These are phyloP conservation scores for Lamellibrachia satsuma DNA, from an alignment of 2,888 invertebrate species.

Conservation along the genomic window DNA sequence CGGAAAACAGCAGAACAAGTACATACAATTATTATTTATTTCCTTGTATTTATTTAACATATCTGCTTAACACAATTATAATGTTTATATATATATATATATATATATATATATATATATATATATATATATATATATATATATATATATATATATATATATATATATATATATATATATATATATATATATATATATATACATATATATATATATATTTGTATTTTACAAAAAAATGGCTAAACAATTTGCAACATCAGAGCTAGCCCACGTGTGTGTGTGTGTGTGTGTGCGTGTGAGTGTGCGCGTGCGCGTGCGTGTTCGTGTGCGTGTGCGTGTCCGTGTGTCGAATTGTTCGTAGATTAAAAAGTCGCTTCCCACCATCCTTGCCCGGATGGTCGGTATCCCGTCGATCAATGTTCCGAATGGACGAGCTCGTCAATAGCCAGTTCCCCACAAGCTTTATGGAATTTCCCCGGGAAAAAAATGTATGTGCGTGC, in stretches of 20 bases:
- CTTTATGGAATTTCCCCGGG: not conserved
- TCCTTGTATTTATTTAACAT: no score
- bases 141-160: no score
- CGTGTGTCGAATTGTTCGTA: not conserved
- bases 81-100: not conserved
- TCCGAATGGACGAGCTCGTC: not conserved
- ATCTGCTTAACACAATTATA: no score
- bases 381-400: not conserved
- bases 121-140: no score
- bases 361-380: not conserved
- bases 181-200: not conserved
- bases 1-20: no score
- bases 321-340: no score
- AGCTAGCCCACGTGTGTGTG: not conserved
- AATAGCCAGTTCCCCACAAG: not conserved
- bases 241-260: no score
- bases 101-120: no score
- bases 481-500: not conserved
- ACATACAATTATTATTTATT: no score
- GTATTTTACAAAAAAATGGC: no score
- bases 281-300: conserved; percentile 18
- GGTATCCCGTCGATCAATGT: not conserved
- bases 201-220: not conserved
- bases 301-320: not conserved
- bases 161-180: not conserved